Base-by-base conservation (phyloP, 2,888 invertebrate genomes). In the Eristalinus aeneus region DNA sequence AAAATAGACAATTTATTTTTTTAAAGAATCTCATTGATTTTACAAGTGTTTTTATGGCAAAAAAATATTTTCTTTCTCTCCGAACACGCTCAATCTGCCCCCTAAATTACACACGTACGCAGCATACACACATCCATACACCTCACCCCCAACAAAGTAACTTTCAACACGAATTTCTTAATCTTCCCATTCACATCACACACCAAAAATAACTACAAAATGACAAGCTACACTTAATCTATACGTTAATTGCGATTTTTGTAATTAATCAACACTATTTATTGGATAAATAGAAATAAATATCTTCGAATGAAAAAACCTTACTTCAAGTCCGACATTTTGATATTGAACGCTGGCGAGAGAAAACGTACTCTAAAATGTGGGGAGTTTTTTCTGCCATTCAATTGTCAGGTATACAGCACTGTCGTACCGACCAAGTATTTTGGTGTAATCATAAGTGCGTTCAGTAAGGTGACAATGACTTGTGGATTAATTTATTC, bases 321-420 rank as follows among this genome's bases (percentile, higher is more conserved):
- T 91, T 90, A 91, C 91, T 91, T 91, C 89, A 91, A 90, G 91
- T 91, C 91, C 90, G 91, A 91, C 91, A 91, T 91, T 91, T 91
- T 91, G 90, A 89, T 90, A 76, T 78, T 75, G 64, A 76, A 77
- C 73, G 72, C 71, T 76, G 36, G 61, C 56, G 76, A 68, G 76
- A 81, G 58, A 72, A 60, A 54, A 46, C 58, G 64, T 74, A 74
- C 56, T 61, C 56, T 69, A 34, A 58, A 23, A 11, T 9, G 36
- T 36, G 61, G 31, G 53, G 31, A 9, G 34, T 54, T 53, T 61
- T 72, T 53, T 4, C n/a, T 34, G 16, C 22, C 22, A 65, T 22
- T 27, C 34, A 73, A 39, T 58, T 80, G 80, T 81, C 80, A 69
- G 27, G n/a, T 20, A 31, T 1, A 22, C 0, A 0, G 9, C 27